Conservation (phyloP, 2,888 invertebrate genomes). For the Polydesmus complanatus region DNA sequence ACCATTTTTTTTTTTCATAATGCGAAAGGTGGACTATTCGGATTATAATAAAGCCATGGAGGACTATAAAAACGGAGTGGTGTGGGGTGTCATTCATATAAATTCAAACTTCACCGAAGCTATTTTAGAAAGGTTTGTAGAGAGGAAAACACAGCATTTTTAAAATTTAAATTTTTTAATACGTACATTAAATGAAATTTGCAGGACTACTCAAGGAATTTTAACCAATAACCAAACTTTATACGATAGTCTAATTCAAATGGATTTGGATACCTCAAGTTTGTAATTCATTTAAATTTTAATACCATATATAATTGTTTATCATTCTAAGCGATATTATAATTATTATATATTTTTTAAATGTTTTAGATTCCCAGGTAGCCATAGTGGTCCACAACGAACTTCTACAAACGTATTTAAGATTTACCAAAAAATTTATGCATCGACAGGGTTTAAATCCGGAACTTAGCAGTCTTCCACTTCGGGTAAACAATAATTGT, state of each 20-base stretch:
- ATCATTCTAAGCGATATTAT: background rate
- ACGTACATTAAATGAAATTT: background rate
- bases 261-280: background rate
- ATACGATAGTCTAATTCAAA: background rate
- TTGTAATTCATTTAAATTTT: background rate
- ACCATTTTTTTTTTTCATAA: background rate
- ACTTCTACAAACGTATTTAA: background rate
- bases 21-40: background rate
- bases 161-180: no score
- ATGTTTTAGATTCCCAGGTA: background rate
- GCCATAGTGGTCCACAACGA: background rate
- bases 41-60: background rate
- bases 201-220: background rate
- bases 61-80: background rate
- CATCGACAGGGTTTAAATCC: background rate
- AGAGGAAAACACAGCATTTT: no score
- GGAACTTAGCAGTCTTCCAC: background rate
- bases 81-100: background rate
- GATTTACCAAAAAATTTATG: background rate
- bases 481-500: background rate
- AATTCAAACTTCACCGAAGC: background rate
- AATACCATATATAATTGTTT: background rate
- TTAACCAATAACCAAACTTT: background rate
- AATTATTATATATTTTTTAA: background rate
- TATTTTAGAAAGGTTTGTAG: background rate